Evolutionary conservation across 2,113 vertebrate genomes (phyloP).

Genomic region (Cyprinodon tularosa): DNA sequence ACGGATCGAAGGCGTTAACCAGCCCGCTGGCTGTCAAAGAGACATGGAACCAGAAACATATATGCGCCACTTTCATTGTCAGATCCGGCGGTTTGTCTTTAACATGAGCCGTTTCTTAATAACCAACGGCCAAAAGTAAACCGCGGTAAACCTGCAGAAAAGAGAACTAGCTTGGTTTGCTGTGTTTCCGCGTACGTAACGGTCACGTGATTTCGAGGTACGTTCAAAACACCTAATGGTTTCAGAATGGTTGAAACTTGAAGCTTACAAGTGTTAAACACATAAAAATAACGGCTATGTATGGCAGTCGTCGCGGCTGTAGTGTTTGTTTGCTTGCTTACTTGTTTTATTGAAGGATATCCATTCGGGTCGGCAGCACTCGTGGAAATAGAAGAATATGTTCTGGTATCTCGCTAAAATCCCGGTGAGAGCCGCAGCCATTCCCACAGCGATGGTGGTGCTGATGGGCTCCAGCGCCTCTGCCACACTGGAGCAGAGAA

Average conservation of each 20-base stretch:
- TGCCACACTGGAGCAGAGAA: conserved; percentile 33
- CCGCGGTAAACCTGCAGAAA: neutral
- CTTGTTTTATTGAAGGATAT: conserved; percentile 78
- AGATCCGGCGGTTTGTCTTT: neutral
- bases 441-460: conserved; percentile 79
- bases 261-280: neutral
- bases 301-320: no score
- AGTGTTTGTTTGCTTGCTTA: conserved; percentile 19
- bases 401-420: conserved; percentile 76
- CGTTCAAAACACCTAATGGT: neutral
- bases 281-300: neutral
- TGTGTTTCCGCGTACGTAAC: conserved; percentile 58
- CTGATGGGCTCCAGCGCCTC: conserved; percentile 78
- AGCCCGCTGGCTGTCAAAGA: conserved; percentile 12
- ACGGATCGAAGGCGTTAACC: conserved; percentile 69
- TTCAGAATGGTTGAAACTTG: neutral
- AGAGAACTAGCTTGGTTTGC: neutral
- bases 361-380: conserved; percentile 81
- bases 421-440: conserved; percentile 81
- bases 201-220: neutral
- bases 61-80: conserved; percentile 61
- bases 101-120: neutral
- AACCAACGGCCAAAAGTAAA: neutral
- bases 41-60: conserved; percentile 32
- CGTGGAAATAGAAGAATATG: conserved; percentile 76